Conservation (phyloP, 2,888 invertebrate genomes). For the Synergus umbraculus region DNA sequence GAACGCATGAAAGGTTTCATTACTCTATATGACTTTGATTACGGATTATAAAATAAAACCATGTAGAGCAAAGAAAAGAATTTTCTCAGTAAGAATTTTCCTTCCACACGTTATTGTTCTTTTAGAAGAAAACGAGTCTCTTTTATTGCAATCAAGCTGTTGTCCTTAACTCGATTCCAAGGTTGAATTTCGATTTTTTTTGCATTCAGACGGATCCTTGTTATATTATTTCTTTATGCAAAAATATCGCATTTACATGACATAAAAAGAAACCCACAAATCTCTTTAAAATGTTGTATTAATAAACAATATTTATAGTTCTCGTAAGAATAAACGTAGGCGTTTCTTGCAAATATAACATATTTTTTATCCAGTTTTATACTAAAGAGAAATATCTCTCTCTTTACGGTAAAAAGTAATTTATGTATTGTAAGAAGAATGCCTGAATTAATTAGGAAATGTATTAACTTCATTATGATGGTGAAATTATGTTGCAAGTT, state of each 20-base stretch:
- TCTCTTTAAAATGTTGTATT: background rate
- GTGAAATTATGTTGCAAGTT: slow-evolving; percentile 46
- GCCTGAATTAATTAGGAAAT: background rate
- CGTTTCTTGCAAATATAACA: slow-evolving; percentile 20
- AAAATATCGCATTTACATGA: background rate
- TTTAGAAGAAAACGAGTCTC: background rate
- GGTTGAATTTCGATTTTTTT: background rate
- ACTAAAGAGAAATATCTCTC: too few relatives aligned
- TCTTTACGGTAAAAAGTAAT: too few relatives aligned
- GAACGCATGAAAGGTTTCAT: background rate
- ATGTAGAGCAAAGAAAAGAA: background rate
- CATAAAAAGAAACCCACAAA: background rate
- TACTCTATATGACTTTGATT: background rate
- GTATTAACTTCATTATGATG: slow-evolving; percentile 38
- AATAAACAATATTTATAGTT: background rate
- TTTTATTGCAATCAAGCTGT: background rate
- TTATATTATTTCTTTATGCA: background rate
- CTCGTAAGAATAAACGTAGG: too few relatives aligned
- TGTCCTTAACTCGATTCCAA: background rate
- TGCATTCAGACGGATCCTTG: background rate
- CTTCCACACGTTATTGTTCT: background rate
- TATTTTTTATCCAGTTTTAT: too few relatives aligned
- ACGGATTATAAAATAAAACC: background rate
- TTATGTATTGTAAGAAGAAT: background rate
- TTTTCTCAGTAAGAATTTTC: background rate